A percentile compares a stretch with the other conserved stretches of the same genome.
Conservation (phyloP, 2,888 invertebrate genomes). For the Eupithecia abbreviata region DNA sequence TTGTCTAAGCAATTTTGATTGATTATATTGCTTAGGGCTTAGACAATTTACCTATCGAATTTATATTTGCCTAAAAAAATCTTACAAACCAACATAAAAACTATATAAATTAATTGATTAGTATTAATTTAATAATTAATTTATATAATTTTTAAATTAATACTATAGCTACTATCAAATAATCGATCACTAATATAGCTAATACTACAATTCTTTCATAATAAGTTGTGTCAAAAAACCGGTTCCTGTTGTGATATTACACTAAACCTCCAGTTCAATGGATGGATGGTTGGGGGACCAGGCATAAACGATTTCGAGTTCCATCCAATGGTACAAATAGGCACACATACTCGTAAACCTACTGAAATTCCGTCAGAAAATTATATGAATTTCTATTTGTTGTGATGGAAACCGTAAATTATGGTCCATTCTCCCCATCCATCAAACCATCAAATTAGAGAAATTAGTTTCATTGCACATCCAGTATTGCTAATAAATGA, state of each 20-base stretch:
- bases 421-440: not conserved
- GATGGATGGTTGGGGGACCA: too few species aligned
- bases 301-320: not conserved
- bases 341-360: not conserved
- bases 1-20: not conserved
- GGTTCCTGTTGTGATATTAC: not conserved
- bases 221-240: constrained; percentile 7
- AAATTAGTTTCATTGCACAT: not conserved
- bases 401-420: not conserved
- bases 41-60: not conserved
- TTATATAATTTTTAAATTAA: too few species aligned
- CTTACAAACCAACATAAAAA: not conserved
- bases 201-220: constrained; percentile 21
- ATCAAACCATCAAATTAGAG: not conserved
- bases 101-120: constrained; percentile 1
- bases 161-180: constrained; percentile 16
- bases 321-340: not conserved
- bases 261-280: not conserved
- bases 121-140: too few species aligned
- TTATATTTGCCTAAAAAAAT: constrained; percentile 1
- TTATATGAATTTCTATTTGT: not conserved
- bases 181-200: constrained; percentile 7
- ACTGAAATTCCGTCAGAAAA: not conserved
- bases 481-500: not conserved
- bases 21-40: constrained; percentile 8